Conservation (phyloP, 2,888 invertebrate genomes). For the Lithophane leautieri region DNA sequence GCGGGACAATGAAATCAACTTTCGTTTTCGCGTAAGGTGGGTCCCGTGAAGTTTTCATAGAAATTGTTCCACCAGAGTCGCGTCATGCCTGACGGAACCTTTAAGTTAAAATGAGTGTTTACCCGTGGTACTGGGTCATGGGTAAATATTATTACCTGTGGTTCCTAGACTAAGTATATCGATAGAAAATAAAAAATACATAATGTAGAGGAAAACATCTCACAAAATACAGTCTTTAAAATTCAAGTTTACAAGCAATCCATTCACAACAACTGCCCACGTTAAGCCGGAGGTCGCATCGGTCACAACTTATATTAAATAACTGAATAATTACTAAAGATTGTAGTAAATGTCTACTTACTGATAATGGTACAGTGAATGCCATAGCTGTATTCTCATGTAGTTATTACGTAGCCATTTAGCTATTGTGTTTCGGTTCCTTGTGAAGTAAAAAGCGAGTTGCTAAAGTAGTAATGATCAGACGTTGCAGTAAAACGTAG, state of each 20-base stretch:
- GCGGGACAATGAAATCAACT: too few species aligned
- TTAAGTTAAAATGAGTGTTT: too few species aligned
- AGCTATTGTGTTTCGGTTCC: slow-evolving; percentile 51
- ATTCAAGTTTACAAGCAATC: slow-evolving; percentile 25
- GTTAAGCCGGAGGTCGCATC: slow-evolving; percentile 35
- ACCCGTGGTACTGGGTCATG: too few species aligned
- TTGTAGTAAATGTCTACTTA: slow-evolving; percentile 17
- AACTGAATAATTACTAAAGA: slow-evolving; percentile 44
- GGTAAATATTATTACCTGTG: too few species aligned
- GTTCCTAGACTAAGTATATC: too few species aligned
- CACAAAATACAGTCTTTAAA: slow-evolving; percentile 10
- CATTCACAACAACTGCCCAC: slow-evolving; percentile 28
- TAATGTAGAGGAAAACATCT: slow-evolving; percentile 2
- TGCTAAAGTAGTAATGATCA: too few species aligned
- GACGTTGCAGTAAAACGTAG: background rate
- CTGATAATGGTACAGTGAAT: slow-evolving; percentile 44
- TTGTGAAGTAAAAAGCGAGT: slow-evolving; percentile 36
- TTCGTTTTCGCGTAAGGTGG: too few species aligned
- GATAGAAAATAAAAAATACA: too few species aligned
- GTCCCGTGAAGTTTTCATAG: too few species aligned
- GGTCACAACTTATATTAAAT: slow-evolving; percentile 31
- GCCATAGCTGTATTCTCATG: slow-evolving; percentile 17
- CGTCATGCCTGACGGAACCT: too few species aligned
- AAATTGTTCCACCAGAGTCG: too few species aligned
- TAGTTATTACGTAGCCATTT: slow-evolving; percentile 22